These are phyloP conservation scores for Chunga burmeisteri DNA, from an alignment of 2,113 vertebrate species.

Conservation along the genomic window DNA sequence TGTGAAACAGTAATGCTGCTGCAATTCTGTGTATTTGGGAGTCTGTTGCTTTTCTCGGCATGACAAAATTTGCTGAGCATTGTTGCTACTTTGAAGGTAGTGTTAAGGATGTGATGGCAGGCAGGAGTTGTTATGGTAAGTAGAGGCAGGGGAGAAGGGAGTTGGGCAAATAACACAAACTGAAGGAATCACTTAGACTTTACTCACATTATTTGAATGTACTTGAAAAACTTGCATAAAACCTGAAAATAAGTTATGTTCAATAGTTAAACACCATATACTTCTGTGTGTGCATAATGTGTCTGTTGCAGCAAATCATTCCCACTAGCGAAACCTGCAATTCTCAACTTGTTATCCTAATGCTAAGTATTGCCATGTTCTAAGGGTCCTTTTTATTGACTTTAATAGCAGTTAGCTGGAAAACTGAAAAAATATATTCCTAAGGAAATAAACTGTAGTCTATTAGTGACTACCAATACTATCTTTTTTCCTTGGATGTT, in stretches of 20 bases:
- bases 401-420: background rate
- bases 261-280: background rate
- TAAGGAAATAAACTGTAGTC: background rate
- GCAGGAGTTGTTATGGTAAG: accelerated
- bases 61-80: background rate
- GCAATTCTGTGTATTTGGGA: background rate
- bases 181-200: background rate
- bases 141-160: background rate
- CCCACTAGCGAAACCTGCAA: background rate
- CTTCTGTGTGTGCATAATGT: background rate
- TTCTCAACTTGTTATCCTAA: background rate
- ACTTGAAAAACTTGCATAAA: background rate
- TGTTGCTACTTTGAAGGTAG: background rate
- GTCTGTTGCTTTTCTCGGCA: background rate
- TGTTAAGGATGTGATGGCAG: background rate
- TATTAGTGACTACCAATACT: background rate
- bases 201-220: background rate
- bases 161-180: background rate
- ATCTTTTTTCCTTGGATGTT: background rate
- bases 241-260: background rate
- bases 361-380: background rate
- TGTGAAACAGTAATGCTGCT: background rate
- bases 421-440: background rate
- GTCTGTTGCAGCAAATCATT: background rate
- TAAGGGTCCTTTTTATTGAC: background rate